These are phyloP conservation scores for Cromileptes altivelis DNA, from an alignment of 2,113 vertebrate genomes.

Conservation along the genomic window DNA sequence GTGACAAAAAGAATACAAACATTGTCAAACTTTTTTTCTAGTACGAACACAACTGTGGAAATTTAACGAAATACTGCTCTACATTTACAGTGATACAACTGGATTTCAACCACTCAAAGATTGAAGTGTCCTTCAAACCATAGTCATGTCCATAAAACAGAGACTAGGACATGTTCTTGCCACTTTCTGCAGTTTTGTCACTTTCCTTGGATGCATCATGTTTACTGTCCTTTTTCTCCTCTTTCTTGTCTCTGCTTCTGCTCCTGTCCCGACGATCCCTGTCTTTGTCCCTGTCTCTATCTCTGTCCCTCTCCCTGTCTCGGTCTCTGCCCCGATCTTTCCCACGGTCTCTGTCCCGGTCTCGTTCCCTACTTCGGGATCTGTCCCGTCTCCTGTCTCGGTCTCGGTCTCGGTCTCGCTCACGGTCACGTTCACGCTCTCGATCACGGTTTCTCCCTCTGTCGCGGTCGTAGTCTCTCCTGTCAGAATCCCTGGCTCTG, in stretches of 20 bases:
- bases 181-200: constrained; percentile 81
- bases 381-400: constrained; percentile 66
- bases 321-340: constrained; percentile 63
- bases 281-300: constrained; percentile 71
- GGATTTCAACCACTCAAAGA: constrained; percentile 26
- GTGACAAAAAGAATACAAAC: constrained; percentile 67
- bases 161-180: constrained; percentile 76
- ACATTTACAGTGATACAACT: constrained; percentile 56
- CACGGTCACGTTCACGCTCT: constrained; percentile 34
- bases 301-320: constrained; percentile 74
- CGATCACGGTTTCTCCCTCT: constrained; percentile 50
- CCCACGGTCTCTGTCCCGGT: constrained; percentile 52
- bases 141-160: constrained; percentile 41
- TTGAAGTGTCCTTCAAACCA: constrained; percentile 29
- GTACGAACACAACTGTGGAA: constrained; percentile 56
- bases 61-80: constrained; percentile 65
- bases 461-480: constrained; percentile 71
- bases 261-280: constrained; percentile 84
- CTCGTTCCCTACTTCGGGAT: constrained; percentile 56
- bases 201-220: constrained; percentile 83
- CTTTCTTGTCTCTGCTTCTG: constrained; percentile 85
- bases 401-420: constrained; percentile 43
- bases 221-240: constrained; percentile 89
- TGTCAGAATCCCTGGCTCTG: constrained; percentile 52
- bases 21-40: constrained; percentile 53